Evolutionary conservation across 2,888 invertebrate species (phyloP).

Genomic region (Cybosia mesomella): DNA sequence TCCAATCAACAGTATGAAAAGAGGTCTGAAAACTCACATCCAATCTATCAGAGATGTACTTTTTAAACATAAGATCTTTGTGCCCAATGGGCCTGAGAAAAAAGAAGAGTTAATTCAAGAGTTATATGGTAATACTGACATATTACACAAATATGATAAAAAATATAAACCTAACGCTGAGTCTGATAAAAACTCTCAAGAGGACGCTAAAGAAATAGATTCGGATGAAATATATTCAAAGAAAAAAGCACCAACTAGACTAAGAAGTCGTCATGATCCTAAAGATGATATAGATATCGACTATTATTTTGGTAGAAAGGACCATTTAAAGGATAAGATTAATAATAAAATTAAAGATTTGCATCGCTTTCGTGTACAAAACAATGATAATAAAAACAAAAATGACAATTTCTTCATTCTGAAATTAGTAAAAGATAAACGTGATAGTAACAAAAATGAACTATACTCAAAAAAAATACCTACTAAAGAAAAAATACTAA

Average conservation of each 20-base stretch:
- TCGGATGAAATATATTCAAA: not conserved
- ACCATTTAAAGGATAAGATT: not conserved
- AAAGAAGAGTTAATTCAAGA: not conserved
- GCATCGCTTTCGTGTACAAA: not conserved
- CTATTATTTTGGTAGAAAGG: slow-evolving; percentile 12
- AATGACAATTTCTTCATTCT: not conserved
- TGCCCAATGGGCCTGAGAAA: not conserved
- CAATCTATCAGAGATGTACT: slow-evolving; percentile 56
- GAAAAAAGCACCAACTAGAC: not conserved
- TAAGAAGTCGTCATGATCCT: not conserved
- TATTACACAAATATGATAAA: not conserved
- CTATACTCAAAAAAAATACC: not conserved
- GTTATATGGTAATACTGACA: slow-evolving; percentile 3
- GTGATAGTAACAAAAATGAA: slow-evolving; percentile 22
- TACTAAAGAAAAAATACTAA: not conserved
- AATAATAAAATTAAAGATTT: not conserved
- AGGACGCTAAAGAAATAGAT: no score
- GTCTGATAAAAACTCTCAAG: not conserved
- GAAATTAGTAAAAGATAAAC: not conserved
- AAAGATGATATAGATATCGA: not conserved
- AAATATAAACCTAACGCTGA: not conserved
- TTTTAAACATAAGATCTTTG: not conserved
- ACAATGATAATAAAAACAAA: not conserved
- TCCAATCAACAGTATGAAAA: slow-evolving; percentile 40
- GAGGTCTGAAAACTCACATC: slow-evolving; percentile 51